phyloP scores from a whole-genome alignment of 2,888 invertebrate genomes.

The Griposia aprilina region DNA sequence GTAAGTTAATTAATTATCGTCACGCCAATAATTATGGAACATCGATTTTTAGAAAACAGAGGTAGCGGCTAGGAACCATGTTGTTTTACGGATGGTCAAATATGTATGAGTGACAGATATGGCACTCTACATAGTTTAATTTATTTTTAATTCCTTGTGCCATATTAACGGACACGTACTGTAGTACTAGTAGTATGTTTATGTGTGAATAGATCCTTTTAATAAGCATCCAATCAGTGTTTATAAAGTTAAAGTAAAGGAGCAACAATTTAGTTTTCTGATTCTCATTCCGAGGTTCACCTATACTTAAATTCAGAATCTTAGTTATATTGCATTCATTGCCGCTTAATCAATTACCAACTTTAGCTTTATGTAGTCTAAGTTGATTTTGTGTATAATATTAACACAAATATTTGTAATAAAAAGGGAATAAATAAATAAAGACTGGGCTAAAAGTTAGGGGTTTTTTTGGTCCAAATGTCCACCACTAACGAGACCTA shows the following conservation, averaged over 20 bases:
- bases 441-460: neutral
- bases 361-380: neutral
- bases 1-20: constrained; percentile 9
- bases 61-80: neutral
- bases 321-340: neutral
- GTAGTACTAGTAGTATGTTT: constrained; percentile 4
- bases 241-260: neutral
- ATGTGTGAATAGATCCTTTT: constrained; percentile 26
- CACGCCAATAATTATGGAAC: neutral
- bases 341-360: neutral
- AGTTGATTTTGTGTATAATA: neutral
- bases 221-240: constrained; percentile 4
- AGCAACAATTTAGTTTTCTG: neutral
- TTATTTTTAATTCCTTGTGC: neutral
- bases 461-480: neutral
- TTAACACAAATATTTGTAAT: neutral
- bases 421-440: neutral
- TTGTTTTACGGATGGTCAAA: neutral
- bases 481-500: neutral
- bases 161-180: neutral
- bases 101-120: neutral
- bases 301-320: neutral
- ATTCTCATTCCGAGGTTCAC: neutral
- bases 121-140: no score
- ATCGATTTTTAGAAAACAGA: neutral